phyloP scores from a whole-genome alignment of 2,888 invertebrate species.

The Amiota minor region DNA sequence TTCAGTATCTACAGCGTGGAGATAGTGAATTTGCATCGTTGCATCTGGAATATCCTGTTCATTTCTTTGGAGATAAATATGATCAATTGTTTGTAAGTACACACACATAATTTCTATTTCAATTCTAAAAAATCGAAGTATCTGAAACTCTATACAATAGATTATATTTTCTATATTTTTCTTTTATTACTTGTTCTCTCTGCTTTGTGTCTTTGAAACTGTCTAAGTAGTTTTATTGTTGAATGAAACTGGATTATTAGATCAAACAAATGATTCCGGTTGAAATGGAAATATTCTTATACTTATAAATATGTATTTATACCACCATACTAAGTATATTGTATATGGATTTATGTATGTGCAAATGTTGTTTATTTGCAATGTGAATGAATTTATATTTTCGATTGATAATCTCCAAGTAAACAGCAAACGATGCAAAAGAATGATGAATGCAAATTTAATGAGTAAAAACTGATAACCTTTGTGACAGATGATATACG shows the following conservation, averaged over 20 bases:
- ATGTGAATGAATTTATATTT: background rate
- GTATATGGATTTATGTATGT: too few relatives aligned
- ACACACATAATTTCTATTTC: too few relatives aligned
- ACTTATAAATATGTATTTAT: background rate
- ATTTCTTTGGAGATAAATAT: constrained; percentile 85
- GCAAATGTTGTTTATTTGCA: background rate
- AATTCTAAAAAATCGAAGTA: too few relatives aligned
- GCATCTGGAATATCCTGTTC: constrained; percentile 77
- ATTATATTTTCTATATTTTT: too few relatives aligned
- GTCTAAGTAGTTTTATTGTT: background rate
- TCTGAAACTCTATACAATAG: too few relatives aligned
- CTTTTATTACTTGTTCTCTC: background rate
- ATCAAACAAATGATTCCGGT: constrained; percentile 2
- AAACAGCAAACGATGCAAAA: too few relatives aligned
- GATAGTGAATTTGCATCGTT: constrained; percentile 68
- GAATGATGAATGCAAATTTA: too few relatives aligned
- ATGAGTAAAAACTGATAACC: too few relatives aligned
- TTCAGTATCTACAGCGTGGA: constrained; percentile 63
- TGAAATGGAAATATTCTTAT: background rate
- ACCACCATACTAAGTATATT: background rate
- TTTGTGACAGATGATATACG: too few relatives aligned
- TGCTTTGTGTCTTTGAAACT: background rate
- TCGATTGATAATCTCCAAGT: too few relatives aligned
- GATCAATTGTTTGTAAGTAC: constrained; percentile 87
- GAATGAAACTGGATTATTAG: constrained; percentile 10